These are phyloP conservation scores for Eugnorisma glareosa DNA, from an alignment of 2,888 invertebrate genomes.

Conservation along the genomic window DNA sequence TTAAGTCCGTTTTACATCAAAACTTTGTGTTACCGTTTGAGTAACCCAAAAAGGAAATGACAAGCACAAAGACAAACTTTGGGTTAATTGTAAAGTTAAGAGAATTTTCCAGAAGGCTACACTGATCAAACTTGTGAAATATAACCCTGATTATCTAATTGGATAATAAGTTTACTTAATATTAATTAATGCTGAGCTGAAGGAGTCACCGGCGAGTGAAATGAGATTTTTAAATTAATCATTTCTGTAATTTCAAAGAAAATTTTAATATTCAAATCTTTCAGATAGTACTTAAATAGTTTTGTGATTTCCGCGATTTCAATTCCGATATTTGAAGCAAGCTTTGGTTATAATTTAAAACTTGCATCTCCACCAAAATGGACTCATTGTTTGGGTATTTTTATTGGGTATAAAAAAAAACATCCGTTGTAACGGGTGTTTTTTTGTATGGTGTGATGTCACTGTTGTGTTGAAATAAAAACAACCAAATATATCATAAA, in stretches of 20 bases:
- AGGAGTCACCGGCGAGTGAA: background rate
- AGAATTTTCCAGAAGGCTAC: background rate
- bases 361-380: background rate
- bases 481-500: background rate
- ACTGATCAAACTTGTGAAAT: constrained; percentile 1
- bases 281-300: background rate
- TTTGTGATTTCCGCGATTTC: background rate
- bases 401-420: too few relatives aligned
- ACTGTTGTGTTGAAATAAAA: background rate
- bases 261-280: constrained; percentile 5
- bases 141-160: background rate
- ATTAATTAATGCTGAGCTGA: constrained; percentile 11
- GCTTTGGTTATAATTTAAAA: background rate
- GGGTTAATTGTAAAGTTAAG: constrained; percentile 11
- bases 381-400: too few relatives aligned
- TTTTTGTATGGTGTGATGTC: background rate
- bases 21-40: constrained; percentile 3
- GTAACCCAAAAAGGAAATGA: background rate
- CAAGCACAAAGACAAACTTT: constrained; percentile 19
- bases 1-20: background rate
- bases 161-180: constrained; percentile 17
- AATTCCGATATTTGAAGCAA: background rate
- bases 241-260: background rate
- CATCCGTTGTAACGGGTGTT: too few relatives aligned
- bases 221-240: constrained; percentile 1